Base-by-base conservation (phyloP, 2,113 vertebrate species). In the Datnioides undecimradiatus region DNA sequence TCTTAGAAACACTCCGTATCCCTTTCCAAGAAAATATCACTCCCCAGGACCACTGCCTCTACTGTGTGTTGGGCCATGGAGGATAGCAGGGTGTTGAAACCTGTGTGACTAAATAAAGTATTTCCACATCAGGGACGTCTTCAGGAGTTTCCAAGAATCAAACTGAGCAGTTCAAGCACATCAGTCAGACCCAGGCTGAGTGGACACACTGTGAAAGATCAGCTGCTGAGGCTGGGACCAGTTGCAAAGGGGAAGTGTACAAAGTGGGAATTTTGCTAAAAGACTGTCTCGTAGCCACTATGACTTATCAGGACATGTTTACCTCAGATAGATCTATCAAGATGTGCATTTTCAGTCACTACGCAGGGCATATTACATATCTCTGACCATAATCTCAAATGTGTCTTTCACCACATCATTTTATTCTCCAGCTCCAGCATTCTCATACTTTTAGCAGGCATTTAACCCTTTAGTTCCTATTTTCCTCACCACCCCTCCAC, bases 121-220 rank as follows among this genome's bases (percentile, higher is more conserved):
- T 59, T 72, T 76, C 63, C 49, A 68, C 52, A 77, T 80, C 49
- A 5, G 72, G 63, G 48, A 54, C 36, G 62, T 60, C 25, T 46
- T 58, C 16, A 48, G 16, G 51, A 74, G n/a, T 74, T 74, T 62
- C 54, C 54, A 54, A 38, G 65, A 71, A 33, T 33, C 16, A 8
- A 52, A 41, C 27, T 31, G 6, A 49, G 54, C n/a, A 12, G 5
- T 43, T 62, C 1, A 3, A 62, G 23, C 7, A 31, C 51, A 29
- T 38, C 34, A n/a, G 67, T 55, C 40, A 17, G 23, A 23, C 19
- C 8, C 8, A 13, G 12, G 27, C 27, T 58, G 14, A 41, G n/a
- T 8, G 11, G 36, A 21, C 1, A 2, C 49, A 29, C 23, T 68
- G 34, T 16, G n/a, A 4, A 59, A 21, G 19, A 23, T 8, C 6